Evolutionary conservation across 2,797 vertebrate genomes (phyloP).

Genomic region (Prunella strophiata): DNA sequence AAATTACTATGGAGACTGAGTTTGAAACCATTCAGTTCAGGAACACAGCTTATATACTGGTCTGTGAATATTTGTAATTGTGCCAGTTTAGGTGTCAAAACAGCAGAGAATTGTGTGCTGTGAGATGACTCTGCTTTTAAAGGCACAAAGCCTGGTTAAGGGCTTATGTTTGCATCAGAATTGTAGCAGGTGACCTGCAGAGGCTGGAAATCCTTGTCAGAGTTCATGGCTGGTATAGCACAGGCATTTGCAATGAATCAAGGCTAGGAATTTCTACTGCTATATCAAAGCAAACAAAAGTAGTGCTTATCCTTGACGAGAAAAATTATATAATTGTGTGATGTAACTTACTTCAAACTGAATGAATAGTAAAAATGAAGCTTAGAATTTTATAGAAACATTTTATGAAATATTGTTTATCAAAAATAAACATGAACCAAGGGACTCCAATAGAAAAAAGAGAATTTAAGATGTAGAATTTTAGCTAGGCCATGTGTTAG

Average conservation of each 20-base stretch:
- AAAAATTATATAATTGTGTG: background rate
- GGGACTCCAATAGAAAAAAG: background rate
- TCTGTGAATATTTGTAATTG: background rate
- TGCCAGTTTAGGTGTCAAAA: background rate
- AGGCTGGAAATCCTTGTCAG: background rate
- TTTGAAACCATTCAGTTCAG: slow-evolving; percentile 1
- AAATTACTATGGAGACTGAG: background rate
- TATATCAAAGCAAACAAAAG: background rate
- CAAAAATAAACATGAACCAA: background rate
- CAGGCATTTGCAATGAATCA: background rate
- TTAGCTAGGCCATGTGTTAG: background rate
- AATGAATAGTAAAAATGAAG: background rate
- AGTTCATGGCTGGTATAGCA: background rate
- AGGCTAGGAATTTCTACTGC: background rate
- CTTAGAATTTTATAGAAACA: background rate
- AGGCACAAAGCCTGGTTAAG: background rate
- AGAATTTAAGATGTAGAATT: background rate
- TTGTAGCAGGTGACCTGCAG: background rate
- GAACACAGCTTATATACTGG: background rate
- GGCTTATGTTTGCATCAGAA: background rate
- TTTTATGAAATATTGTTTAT: background rate
- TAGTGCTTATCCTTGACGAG: background rate
- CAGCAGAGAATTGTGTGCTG: background rate
- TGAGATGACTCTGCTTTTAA: background rate
- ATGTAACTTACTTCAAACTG: background rate